Evolutionary conservation across 2,888 invertebrate genomes (phyloP), one percentile per base, ranked within the genome.

Genomic region (Selenia dentaria): DNA sequence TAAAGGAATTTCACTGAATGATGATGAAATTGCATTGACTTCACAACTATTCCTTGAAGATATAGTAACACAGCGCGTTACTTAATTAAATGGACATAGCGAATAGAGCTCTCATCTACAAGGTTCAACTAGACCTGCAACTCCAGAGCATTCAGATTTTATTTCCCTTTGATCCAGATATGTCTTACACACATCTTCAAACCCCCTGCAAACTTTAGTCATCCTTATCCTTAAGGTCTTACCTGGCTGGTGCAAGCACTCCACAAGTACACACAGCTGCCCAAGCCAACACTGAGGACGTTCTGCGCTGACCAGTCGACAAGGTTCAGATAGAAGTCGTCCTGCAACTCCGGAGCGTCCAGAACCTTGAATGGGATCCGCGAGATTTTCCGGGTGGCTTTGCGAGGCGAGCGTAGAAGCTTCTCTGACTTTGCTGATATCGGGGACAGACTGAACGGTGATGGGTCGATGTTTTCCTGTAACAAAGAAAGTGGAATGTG

Each of bases 221-320:
- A 11, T 2, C 1, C 5, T 12, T 11, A 11, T 24, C 6, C 8
- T 11, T 35, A 3, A 14, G 29, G 2, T 65, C 81, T 73, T 58
- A 94, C 94, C 93, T 99, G 98, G 81, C 98, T 98, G 51, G 99
- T 99, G 76, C 98, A 98, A 6, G 99, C 99, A 68, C 98, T 99
- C 99, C 99, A 99, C 49, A 99, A 90, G 81, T 99, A 99, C 0
- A 99, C 99, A 79, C 99, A 99, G 70, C 97, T 97, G 20, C 98
- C 98, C 11, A 99, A 92, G 0, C 99, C 99, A 2, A 99, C 99
- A 77, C 98, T 98, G 50, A 99, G 94, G 22, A 99, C 98, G 84
- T 99, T 99, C 86, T 98, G 98, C 37, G 98, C 97, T 3, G 99
- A 99, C 99, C 99, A 99, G 83, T 99, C 99, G 22, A 99, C 99